Percentiles rank a stretch among this genome's conserved stretches.
Evolutionary conservation across 1,140 invertebrate genomes (phyloP).

Genomic region (Steinernema feltiae): DNA sequence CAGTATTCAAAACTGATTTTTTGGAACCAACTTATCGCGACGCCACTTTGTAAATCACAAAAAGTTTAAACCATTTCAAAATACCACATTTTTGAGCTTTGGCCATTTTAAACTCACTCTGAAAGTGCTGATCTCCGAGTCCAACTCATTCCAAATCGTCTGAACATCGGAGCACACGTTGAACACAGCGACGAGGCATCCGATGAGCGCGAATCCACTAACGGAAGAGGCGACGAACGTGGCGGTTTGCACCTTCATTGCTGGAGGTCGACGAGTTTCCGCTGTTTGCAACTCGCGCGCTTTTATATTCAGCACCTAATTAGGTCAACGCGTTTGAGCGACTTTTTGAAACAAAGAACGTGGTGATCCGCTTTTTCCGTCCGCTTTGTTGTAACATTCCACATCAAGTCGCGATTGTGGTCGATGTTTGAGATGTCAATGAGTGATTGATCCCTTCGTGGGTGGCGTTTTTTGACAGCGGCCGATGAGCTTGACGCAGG

Average conservation of each 20-base stretch:
- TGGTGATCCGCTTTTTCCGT: neutral
- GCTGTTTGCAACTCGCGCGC: neutral
- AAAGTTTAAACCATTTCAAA: too few species aligned
- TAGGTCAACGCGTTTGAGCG: neutral
- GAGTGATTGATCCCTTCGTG: too few species aligned
- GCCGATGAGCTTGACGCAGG: too few species aligned
- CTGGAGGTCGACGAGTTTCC: conserved; percentile 1
- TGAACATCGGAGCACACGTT: conserved; percentile 33
- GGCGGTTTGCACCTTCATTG: conserved; percentile 37
- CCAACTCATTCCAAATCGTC: conserved; percentile 33
- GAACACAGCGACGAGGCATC: conserved; percentile 29
- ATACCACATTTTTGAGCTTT: neutral
- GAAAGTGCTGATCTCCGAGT: conserved; percentile 34
- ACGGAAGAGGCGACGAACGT: conserved; percentile 31
- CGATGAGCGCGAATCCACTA: conserved; percentile 26
- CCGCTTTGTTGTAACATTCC: too few species aligned
- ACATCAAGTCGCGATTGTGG: too few species aligned
- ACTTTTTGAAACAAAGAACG: conserved; percentile 7
- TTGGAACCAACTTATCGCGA: too few species aligned
- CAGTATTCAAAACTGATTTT: too few species aligned
- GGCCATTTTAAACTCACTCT: conserved; percentile 26
- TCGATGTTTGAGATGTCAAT: too few species aligned
- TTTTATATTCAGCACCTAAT: neutral
- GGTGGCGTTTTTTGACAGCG: too few species aligned
- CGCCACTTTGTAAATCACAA: too few species aligned